These are phyloP conservation scores for Xanthia togata DNA, from an alignment of 2,888 invertebrate genomes.

Conservation along the genomic window DNA sequence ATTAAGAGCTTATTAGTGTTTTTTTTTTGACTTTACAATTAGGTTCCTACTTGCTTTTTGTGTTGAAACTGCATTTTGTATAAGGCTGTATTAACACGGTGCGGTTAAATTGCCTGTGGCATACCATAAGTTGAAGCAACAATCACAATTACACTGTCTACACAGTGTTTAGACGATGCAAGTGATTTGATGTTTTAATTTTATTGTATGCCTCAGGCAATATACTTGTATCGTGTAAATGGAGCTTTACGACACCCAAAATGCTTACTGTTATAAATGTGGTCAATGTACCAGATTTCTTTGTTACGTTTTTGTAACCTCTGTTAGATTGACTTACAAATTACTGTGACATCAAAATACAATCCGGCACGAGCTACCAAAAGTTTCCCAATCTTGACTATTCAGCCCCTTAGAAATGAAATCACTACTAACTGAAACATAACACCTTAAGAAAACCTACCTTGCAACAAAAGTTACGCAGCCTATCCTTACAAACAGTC, in stretches of 20 bases:
- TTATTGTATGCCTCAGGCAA: too few relatives aligned
- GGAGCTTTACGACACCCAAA: not conserved
- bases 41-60: not conserved
- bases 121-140: not conserved
- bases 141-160: too few relatives aligned
- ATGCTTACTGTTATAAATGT: not conserved
- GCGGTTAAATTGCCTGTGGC: too few relatives aligned
- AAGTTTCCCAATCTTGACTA: not conserved
- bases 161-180: too few relatives aligned
- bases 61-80: not conserved
- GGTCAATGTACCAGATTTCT: not conserved
- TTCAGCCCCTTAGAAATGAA: not conserved
- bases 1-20: conserved; percentile 8
- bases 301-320: not conserved
- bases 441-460: conserved; percentile 26
- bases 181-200: too few relatives aligned
- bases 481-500: conserved; percentile 41
- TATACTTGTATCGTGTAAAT: too few relatives aligned
- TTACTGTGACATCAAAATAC: not conserved
- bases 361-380: not conserved
- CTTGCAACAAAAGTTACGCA: conserved; percentile 28
- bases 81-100: too few relatives aligned
- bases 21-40: not conserved
- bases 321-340: not conserved
- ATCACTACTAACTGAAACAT: not conserved